Conservation (phyloP, 2,888 invertebrate genomes). For the Pimpla rufipes region DNA sequence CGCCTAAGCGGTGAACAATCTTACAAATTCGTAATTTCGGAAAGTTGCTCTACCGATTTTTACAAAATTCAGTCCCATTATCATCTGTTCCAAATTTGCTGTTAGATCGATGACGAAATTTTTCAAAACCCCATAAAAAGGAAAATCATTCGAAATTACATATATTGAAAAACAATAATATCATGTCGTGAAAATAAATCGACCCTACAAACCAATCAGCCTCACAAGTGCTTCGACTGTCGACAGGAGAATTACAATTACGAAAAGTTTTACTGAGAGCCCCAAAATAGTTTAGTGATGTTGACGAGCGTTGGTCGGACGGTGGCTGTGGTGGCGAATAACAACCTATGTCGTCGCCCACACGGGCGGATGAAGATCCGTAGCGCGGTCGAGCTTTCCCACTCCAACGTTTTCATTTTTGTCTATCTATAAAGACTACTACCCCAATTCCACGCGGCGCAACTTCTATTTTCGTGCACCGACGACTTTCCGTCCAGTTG, state of each 20-base stretch:
- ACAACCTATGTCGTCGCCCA: constrained; percentile 49
- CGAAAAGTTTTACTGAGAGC: background rate
- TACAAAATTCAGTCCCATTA: too few relatives aligned
- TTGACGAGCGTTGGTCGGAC: background rate
- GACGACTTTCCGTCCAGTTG: constrained; percentile 44
- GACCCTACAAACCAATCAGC: background rate
- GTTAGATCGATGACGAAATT: too few relatives aligned
- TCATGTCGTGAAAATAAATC: background rate
- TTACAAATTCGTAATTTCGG: too few relatives aligned
- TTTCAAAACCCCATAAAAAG: background rate
- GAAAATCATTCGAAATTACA: background rate
- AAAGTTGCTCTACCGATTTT: too few relatives aligned
- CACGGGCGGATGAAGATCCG: constrained; percentile 16
- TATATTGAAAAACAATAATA: background rate
- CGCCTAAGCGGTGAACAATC: too few relatives aligned
- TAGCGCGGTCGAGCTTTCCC: constrained; percentile 18
- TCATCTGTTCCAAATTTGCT: too few relatives aligned
- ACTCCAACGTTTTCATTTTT: constrained; percentile 26
- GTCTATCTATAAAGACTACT: background rate
- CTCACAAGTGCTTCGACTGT: background rate
- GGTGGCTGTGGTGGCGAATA: constrained; percentile 22
- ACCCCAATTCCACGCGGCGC: constrained; percentile 36
- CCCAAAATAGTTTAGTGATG: constrained; percentile 52
- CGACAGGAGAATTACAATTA: constrained; percentile 5
- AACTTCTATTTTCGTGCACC: constrained; percentile 58